A percentile compares a stretch with the other conserved stretches of the same genome.
Conservation (phyloP, 2,888 invertebrate species). For the Vannuccia rotundouncinata region DNA sequence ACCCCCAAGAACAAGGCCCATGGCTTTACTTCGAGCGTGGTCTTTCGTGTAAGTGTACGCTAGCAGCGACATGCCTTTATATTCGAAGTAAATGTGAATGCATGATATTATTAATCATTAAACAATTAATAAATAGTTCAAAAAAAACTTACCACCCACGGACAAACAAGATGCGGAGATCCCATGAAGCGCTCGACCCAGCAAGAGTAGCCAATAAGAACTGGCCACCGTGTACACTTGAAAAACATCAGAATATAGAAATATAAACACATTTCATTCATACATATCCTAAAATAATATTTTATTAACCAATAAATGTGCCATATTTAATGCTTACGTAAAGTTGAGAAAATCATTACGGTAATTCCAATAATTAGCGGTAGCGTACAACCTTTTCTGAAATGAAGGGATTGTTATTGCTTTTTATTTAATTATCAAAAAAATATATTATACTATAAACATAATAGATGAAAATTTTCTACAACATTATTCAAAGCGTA, state of each 20-base stretch:
- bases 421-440: background rate
- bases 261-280: background rate
- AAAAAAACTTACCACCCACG: background rate
- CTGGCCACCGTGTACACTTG: background rate
- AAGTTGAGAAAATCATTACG: background rate
- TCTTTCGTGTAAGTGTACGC: conserved; percentile 63
- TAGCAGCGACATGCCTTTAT: conserved; percentile 69
- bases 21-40: conserved; percentile 63
- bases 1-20: conserved; percentile 74
- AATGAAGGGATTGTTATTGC: background rate
- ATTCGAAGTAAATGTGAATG: conserved; percentile 34
- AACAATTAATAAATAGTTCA: too few species aligned
- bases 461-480: background rate
- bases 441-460: background rate
- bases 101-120: too few species aligned
- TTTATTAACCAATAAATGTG: background rate
- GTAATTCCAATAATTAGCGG: background rate
- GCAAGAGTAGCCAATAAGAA: background rate
- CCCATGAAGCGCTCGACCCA: background rate
- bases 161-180: background rate
- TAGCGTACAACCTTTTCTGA: background rate
- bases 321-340: background rate
- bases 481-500: background rate
- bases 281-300: background rate
- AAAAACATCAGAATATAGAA: background rate